Percentiles rank a stretch among this genome's conserved stretches.
Conservation (phyloP, 2,888 invertebrate genomes). For the Mylabris sibirica region DNA sequence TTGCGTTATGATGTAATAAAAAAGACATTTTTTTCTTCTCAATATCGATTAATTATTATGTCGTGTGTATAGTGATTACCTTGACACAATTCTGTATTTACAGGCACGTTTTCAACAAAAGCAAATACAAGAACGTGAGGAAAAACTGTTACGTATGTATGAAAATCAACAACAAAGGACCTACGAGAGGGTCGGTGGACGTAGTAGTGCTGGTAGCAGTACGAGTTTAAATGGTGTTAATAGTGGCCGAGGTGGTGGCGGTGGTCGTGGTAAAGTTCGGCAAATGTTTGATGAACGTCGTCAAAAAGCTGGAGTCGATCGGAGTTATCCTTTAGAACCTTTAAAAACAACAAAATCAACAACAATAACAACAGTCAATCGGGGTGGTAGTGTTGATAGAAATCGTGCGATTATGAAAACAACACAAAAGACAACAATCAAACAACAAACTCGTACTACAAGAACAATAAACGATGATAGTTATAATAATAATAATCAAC, state of each 20-base stretch:
- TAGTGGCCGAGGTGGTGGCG: conserved; percentile 37
- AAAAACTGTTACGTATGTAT: conserved; percentile 75
- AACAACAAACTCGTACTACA: conserved; percentile 58
- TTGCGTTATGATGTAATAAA: conserved; percentile 51
- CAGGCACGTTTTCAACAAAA: conserved; percentile 86
- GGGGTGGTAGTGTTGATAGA: conserved; percentile 59
- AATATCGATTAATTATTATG: background rate
- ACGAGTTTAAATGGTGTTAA: conserved; percentile 39
- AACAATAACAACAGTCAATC: conserved; percentile 38
- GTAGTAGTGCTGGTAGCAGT: conserved; percentile 60
- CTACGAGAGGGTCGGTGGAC: conserved; percentile 67
- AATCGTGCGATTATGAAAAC: conserved; percentile 56
- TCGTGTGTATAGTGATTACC: background rate
- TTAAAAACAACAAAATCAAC: conserved; percentile 62
- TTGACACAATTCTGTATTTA: conserved; percentile 40
- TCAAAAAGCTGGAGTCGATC: conserved; percentile 78
- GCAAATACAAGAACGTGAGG: conserved; percentile 81
- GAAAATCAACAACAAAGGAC: conserved; percentile 74
- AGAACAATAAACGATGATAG: conserved; percentile 55
- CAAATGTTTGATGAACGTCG: conserved; percentile 88
- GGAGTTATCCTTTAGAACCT: conserved; percentile 83
- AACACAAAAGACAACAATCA: conserved; percentile 57
- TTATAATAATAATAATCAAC: conserved; percentile 56
- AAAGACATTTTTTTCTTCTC: background rate
- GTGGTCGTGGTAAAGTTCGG: conserved; percentile 67